Percentiles rank a stretch among this genome's conserved stretches.
These are phyloP conservation scores for Agriopis marginaria DNA, from an alignment of 2,888 invertebrate species.

Conservation along the genomic window DNA sequence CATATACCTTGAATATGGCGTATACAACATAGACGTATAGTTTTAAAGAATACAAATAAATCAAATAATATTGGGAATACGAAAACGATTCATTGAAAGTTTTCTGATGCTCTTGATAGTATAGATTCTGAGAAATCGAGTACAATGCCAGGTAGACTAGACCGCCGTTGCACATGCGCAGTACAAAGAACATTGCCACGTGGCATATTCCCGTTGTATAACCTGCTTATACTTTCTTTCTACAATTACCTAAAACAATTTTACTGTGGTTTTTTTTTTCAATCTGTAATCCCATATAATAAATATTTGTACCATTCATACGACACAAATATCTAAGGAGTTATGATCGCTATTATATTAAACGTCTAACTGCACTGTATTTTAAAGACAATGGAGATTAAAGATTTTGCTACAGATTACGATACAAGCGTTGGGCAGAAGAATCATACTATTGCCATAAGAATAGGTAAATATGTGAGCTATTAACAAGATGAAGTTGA, in stretches of 20 bases:
- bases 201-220: conserved; percentile 80
- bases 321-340: no score
- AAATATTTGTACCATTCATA: no score
- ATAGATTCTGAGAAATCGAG: conserved; percentile 33
- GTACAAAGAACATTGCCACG: conserved; percentile 64
- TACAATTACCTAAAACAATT: background rate
- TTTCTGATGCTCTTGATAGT: conserved; percentile 12
- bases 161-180: conserved; percentile 71
- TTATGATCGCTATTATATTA: no score
- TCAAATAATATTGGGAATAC: background rate
- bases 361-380: no score
- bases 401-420: background rate
- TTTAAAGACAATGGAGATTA: no score
- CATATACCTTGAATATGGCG: background rate
- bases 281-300: no score
- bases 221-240: conserved; percentile 56
- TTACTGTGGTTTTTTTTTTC: conserved; percentile 1
- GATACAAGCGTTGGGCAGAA: background rate
- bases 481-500: conserved; percentile 5
- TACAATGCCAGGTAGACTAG: conserved; percentile 63
- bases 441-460: no score
- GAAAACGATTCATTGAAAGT: conserved; percentile 9
- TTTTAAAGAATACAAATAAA: background rate
- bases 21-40: background rate
- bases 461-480: no score